phyloP scores from a whole-genome alignment of 2,797 vertebrate genomes.

The Jordanella pulchra region DNA sequence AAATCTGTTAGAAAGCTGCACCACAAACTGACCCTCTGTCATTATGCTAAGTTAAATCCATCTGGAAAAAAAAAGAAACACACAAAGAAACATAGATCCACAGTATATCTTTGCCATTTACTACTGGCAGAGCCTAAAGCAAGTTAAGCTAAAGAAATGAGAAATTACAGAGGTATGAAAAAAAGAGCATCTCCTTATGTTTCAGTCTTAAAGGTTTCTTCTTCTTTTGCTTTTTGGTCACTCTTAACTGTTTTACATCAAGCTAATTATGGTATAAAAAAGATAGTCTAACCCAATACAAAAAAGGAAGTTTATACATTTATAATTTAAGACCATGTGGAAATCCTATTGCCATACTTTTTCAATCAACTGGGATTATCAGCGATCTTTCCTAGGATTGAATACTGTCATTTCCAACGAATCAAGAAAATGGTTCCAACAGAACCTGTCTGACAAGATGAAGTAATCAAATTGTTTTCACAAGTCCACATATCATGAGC shows the following conservation, averaged over 20 bases:
- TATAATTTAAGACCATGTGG: not conserved
- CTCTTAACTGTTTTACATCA: not conserved
- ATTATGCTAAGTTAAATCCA: not conserved
- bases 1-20: conserved; percentile 1
- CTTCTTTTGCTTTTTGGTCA: not conserved
- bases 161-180: not conserved
- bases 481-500: not conserved
- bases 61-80: not conserved
- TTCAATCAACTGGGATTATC: not conserved
- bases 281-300: not conserved
- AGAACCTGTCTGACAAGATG: not conserved
- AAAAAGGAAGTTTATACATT: not conserved
- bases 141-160: not conserved
- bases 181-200: not conserved
- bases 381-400: not conserved
- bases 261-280: not conserved
- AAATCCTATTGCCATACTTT: no score
- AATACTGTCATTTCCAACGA: not conserved
- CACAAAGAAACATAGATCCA: not conserved
- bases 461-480: not conserved
- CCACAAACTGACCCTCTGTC: conserved; percentile 8
- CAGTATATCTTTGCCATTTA: not conserved
- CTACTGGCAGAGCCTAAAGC: not conserved
- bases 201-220: not conserved
- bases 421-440: not conserved